Evolutionary conservation across 2,797 vertebrate genomes (phyloP).

Genomic region (Sarcoramphus papa): DNA sequence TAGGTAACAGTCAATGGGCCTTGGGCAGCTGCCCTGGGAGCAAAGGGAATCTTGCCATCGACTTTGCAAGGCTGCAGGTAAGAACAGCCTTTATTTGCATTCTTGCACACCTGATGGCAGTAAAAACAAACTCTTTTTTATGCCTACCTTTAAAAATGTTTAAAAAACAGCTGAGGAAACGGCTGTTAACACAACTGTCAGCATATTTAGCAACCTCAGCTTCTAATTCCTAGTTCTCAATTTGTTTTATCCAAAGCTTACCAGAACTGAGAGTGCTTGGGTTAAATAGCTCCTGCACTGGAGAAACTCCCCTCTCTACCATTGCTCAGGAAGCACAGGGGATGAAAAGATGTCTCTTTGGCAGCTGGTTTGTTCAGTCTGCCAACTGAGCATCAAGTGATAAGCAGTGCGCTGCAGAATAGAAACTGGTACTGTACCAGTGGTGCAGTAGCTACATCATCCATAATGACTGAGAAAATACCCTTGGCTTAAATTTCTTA

Average conservation of each 20-base stretch:
- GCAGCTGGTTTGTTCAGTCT: neutral
- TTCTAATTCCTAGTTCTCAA: constrained; percentile 1
- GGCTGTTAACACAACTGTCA: constrained; percentile 1
- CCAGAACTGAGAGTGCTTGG: neutral
- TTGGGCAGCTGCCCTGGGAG: neutral
- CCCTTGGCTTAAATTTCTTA: neutral
- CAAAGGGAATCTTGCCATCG: neutral
- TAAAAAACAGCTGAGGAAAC: constrained; percentile 11
- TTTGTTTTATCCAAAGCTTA: constrained; percentile 28
- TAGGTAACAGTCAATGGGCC: neutral
- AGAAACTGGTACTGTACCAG: neutral
- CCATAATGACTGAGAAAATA: neutral
- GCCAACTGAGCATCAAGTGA: neutral
- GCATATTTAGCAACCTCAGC: neutral
- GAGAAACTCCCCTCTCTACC: neutral
- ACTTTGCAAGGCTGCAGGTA: neutral
- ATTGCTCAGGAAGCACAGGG: neutral
- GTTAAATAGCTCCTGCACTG: constrained; percentile 16
- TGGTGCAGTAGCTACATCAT: neutral
- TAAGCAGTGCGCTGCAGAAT: neutral
- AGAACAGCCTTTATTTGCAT: neutral
- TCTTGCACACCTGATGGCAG: constrained; percentile 24
- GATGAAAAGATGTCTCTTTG: constrained; percentile 3
- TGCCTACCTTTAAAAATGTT: neutral
- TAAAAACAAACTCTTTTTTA: constrained; percentile 35